Percentiles rank a stretch among this genome's conserved stretches.
Evolutionary conservation across 2,113 vertebrate species (phyloP).

Genomic region (Neodon shergylaensis): DNA sequence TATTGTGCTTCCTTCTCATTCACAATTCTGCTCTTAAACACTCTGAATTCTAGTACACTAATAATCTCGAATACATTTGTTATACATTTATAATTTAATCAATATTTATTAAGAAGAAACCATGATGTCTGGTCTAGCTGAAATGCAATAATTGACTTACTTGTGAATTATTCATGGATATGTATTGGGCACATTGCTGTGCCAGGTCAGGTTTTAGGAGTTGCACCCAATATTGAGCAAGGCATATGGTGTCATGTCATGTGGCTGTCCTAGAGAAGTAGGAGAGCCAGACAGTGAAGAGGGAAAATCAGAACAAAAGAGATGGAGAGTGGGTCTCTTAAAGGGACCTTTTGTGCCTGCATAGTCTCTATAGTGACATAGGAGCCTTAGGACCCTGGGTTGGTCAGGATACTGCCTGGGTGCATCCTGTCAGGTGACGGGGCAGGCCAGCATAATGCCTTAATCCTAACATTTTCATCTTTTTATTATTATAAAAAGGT

Average conservation of each 20-base stretch:
- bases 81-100: constrained; percentile 53
- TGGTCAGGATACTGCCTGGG: no score
- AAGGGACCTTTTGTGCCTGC: no score
- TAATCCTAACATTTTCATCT: no score
- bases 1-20: neutral
- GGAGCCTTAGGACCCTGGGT: no score
- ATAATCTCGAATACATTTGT: neutral
- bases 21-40: constrained; percentile 12
- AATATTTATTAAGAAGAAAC: constrained; percentile 42
- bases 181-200: neutral
- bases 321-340: no score
- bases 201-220: neutral
- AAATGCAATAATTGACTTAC: neutral
- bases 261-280: neutral
- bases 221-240: neutral
- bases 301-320: neutral
- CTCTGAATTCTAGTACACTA: neutral
- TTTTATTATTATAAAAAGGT: no score
- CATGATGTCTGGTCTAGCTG: neutral
- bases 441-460: no score
- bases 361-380: no score
- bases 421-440: no score
- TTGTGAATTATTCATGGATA: neutral
- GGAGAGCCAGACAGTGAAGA: neutral
- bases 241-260: neutral